Evolutionary conservation across 2,888 invertebrate species (phyloP), one percentile per base, ranked within the genome.

Genomic region (Drosophila buzzatii): DNA sequence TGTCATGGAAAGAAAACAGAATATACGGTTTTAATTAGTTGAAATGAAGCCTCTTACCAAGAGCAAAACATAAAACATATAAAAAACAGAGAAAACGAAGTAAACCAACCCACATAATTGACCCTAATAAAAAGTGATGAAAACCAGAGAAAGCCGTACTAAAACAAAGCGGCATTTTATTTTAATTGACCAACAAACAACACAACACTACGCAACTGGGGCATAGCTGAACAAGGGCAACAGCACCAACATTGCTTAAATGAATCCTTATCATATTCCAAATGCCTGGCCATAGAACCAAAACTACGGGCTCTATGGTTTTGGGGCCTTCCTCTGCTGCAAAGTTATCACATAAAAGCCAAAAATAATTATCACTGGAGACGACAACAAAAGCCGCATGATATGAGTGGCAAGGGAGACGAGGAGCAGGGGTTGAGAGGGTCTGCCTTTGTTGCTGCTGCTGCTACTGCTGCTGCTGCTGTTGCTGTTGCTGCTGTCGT

Each of bases 301-400:
- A 64, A 79, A 57, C 70, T 70, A 75, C 65, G 80, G 75, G 73
- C 33, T 60, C 27, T 31, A 55, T 44, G 60, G 56, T 56, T 51
- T 23, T 33, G 39, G 61, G 58, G 39, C 61, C n/a, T 12, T n/a
- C 23, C 47, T 33, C 12, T 41, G 68, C 86, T 78, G 73, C 77
- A 88, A 86, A 90, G 81, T 86, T 86, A 88, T 90, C 82, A 78
- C 76, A 86, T 86, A 85, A 86, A 86, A 86, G 90, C 86, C 85
- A 88, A 86, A 86, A 86, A 86, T 88, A 86, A 90, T 86, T 90
- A 90, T 86, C 85, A 88, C 90, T 78, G 70, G 64, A 85, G 83
- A 84, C 72, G 80, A 89, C 80, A 84, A 81, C 79, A 86, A 76
- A 75, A 75, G 79, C 78, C 71, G 60, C 76, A 80, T 67, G 63